A percentile compares a stretch with the other conserved stretches of the same genome.
These are phyloP conservation scores for Ooceraea biroi DNA, from an alignment of 1,140 invertebrate genomes.

Conservation along the genomic window DNA sequence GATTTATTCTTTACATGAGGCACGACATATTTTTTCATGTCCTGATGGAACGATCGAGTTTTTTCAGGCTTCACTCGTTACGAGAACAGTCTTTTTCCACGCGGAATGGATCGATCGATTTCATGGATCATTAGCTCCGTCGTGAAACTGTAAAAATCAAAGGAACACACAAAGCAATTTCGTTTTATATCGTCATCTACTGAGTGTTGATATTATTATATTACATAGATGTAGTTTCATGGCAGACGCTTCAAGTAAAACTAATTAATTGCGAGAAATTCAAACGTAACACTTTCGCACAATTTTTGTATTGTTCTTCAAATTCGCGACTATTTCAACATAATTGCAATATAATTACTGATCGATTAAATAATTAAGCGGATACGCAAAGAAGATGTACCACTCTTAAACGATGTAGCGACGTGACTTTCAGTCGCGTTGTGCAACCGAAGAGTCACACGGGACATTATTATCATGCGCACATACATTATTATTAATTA, in stretches of 20 bases:
- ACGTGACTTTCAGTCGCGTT: not conserved
- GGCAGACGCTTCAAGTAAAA: no score
- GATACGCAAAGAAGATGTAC: no score
- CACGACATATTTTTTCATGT: not conserved
- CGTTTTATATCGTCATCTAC: not conserved
- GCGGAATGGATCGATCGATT: not conserved
- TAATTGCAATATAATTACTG: no score
- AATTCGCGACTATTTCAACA: no score
- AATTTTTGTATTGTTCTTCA: no score
- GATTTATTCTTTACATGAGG: constrained; percentile 23
- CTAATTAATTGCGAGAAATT: no score
- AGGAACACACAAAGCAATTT: not conserved
- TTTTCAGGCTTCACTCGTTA: constrained; percentile 13
- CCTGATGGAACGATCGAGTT: not conserved
- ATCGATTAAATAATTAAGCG: no score
- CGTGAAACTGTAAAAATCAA: not conserved
- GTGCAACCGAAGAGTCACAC: no score
- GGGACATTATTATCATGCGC: not conserved
- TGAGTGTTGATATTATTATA: not conserved
- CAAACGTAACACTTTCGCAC: no score
- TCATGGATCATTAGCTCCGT: not conserved
- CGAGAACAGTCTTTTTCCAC: not conserved
- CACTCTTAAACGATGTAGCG: no score
- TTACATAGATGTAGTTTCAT: no score
- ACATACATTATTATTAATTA: constrained; percentile 37